Evolutionary conservation across 64 coral and sea anemone genomes (phyloP), one percentile per base, ranked within the genome.

Genomic region (Montipora capricornis): DNA sequence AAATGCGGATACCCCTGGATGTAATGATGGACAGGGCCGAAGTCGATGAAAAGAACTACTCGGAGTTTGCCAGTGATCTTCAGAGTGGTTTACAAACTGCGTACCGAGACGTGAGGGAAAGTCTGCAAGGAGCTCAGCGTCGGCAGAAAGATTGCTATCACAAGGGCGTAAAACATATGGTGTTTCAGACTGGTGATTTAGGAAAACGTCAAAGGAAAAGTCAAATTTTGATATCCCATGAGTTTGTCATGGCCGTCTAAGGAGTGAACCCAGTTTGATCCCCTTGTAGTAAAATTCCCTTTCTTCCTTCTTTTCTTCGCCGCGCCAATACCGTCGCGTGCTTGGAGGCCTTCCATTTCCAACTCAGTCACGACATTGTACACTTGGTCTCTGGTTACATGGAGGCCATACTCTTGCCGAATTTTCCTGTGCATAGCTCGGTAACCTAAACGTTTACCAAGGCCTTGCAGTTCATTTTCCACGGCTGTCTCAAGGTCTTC

Each of bases 1-100:
- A 92, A 68, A 92, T 76, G 80, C 47, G 90, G 45, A 84, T 92
- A 26, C 90, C 80, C 10, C 62, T 91, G 66, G 89, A 91, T 50
- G 89, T 91, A 6, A 91, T 91, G 89, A 74, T 91, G 60, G 89
- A 79, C 64, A 50, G 79, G 20, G 52, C 13, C n/a, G 37, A 15
- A 44, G 19, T 57, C 49, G 47, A 58, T 55, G 16, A 84, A 46
- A 15, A 20, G 3, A 53, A 49, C 11, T 91, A 75, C 46, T 75
- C 79, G 44, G 90, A 91, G 20, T 91, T 83, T 59, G 80, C 59
- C 0, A 79, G 53, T 69, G 49, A 58, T 45, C 49, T 83, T 10
- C 79, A 73, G 47, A 45, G 26, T 16, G 19, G 73, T 24, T 29
- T 91, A 75, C n/a, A 69, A 75, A 5, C 46, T 73, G 90, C 79